phyloP scores from a whole-genome alignment of 2,797 vertebrate species.

The Setipinna tenuifilis region DNA sequence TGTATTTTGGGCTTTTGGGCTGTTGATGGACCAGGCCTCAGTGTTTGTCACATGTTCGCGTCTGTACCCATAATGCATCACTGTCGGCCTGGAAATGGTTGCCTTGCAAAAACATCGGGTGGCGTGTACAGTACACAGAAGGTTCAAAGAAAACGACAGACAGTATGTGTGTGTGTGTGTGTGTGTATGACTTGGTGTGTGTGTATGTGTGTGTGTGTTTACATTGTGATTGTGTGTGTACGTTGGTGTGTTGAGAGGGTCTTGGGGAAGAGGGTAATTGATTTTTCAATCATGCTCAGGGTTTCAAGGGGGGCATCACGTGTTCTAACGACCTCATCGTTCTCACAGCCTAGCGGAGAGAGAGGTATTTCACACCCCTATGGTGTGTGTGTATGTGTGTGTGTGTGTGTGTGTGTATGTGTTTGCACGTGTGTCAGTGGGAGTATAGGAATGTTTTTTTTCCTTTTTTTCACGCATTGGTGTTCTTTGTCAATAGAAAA shows the following conservation, averaged over 20 bases:
- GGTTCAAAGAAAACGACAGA: neutral
- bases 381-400: conserved; percentile 57
- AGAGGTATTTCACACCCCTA: conserved; percentile 76
- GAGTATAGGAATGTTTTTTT: neutral
- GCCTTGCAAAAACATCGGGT: neutral
- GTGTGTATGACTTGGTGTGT: neutral
- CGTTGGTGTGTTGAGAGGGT: neutral
- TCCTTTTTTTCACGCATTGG: no score
- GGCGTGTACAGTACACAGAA: neutral
- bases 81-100: neutral
- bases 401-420: conserved; percentile 54
- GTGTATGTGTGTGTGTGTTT: neutral
- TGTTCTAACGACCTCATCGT: conserved; percentile 80
- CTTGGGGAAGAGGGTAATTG: conserved; percentile 67
- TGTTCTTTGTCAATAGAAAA: no score
- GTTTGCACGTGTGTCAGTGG: neutral
- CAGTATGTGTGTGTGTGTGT: neutral
- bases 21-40: neutral
- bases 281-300: conserved; percentile 80
- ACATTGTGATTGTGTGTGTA: neutral
- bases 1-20: neutral
- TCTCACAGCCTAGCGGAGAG: conserved; percentile 68
- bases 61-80: neutral
- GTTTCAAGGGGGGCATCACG: conserved; percentile 78
- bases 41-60: neutral